phyloP scores from a whole-genome alignment of 2,888 invertebrate genomes.

The Caenorhabditis sp. region DNA sequence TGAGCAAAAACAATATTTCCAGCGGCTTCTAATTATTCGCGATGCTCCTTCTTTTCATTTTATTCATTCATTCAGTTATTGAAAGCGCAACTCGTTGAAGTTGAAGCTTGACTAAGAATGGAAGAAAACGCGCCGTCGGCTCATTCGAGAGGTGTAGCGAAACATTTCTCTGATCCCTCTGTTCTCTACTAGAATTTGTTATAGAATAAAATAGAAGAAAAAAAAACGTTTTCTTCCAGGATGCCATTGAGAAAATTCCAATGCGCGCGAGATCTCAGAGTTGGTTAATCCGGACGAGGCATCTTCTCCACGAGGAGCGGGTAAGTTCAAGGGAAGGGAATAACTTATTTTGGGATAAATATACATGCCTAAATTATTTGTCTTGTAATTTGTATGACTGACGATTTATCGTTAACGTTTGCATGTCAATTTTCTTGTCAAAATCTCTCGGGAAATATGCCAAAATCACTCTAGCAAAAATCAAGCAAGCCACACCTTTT shows the following conservation, averaged over 20 bases:
- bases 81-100: not conserved
- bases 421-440: no score
- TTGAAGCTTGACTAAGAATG: not conserved
- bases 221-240: slow-evolving; percentile 58
- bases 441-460: no score
- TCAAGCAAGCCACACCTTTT: no score
- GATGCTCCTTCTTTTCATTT: not conserved
- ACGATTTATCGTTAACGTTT: no score
- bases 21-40: not conserved
- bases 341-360: not conserved
- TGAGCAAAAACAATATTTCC: not conserved
- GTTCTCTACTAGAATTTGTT: no score
- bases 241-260: slow-evolving; percentile 69
- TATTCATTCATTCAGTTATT: not conserved
- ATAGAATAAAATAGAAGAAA: no score
- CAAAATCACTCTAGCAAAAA: no score
- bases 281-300: slow-evolving; percentile 69
- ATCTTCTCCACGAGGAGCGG: slow-evolving; percentile 66
- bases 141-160: no score
- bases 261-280: slow-evolving; percentile 69
- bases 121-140: not conserved
- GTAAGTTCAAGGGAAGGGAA: slow-evolving; percentile 33
- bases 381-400: no score
- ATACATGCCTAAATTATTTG: no score
- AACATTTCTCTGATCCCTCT: no score